Conservation (phyloP, 2,888 invertebrate species). For the Microplitis deprimator region DNA sequence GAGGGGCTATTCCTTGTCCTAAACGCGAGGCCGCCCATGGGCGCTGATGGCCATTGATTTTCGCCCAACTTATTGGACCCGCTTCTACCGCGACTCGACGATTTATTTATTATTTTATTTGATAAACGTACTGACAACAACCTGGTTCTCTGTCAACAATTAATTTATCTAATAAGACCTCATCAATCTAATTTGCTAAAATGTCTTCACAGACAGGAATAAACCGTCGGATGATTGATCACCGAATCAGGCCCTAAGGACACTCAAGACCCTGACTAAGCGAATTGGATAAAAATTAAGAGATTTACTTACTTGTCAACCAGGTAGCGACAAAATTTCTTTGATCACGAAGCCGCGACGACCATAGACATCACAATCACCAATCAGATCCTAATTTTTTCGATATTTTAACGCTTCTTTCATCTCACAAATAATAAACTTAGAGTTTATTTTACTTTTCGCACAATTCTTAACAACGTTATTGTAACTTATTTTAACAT, state of each 20-base stretch:
- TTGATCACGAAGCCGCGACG: constrained; percentile 31
- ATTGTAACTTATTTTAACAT: too few relatives aligned
- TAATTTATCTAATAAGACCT: background rate
- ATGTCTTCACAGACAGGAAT: too few relatives aligned
- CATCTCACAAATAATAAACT: background rate
- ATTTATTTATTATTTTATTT: constrained; percentile 10
- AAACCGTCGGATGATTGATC: background rate
- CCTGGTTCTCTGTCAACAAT: background rate
- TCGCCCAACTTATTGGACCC: constrained; percentile 61
- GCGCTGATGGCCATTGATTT: constrained; percentile 75
- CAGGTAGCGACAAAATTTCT: background rate
- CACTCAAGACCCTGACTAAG: too few relatives aligned
- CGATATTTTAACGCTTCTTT: too few relatives aligned
- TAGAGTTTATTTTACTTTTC: too few relatives aligned
- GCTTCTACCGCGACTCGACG: constrained; percentile 54
- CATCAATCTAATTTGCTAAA: too few relatives aligned
- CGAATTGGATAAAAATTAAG: too few relatives aligned
- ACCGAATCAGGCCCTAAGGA: background rate
- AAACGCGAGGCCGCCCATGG: constrained; percentile 96
- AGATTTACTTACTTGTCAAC: constrained; percentile 5
- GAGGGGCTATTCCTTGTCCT: constrained; percentile 97
- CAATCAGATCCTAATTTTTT: background rate
- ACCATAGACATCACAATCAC: constrained; percentile 37
- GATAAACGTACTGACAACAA: background rate
- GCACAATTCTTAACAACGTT: too few relatives aligned